phyloP scores from a whole-genome alignment of 2,113 vertebrate genomes.

The Gnathochromis pfefferi region DNA sequence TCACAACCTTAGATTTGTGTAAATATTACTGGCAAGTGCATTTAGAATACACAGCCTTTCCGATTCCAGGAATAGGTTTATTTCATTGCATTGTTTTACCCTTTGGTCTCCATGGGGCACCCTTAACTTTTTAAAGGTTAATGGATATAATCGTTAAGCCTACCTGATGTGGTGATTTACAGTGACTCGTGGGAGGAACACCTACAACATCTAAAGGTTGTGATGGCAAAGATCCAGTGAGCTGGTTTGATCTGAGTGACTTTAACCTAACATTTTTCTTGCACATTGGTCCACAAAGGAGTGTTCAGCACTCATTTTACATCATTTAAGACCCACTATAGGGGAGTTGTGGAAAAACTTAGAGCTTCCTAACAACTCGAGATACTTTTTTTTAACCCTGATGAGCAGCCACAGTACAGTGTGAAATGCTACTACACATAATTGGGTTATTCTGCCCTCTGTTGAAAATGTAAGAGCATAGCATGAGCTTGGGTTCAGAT shows the following conservation, averaged over 20 bases:
- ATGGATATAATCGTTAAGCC: neutral
- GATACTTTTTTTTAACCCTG: neutral
- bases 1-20: neutral
- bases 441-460: conserved; percentile 38
- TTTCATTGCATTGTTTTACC: neutral
- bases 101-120: neutral
- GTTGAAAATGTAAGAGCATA: conserved; percentile 8
- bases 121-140: neutral
- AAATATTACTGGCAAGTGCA: neutral
- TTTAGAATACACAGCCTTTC: neutral
- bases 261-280: neutral
- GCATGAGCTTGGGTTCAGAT: neutral
- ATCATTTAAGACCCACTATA: neutral
- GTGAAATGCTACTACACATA: neutral
- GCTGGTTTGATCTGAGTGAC: neutral
- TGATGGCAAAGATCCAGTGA: neutral
- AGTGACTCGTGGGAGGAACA: neutral
- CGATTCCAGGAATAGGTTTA: neutral
- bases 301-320: neutral
- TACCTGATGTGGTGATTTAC: neutral
- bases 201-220: neutral
- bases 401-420: neutral
- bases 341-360: neutral
- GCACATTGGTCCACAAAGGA: neutral
- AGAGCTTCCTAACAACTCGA: neutral